Base-by-base conservation (phyloP, 2,113 vertebrate genomes). In the Setophaga coronata region DNA sequence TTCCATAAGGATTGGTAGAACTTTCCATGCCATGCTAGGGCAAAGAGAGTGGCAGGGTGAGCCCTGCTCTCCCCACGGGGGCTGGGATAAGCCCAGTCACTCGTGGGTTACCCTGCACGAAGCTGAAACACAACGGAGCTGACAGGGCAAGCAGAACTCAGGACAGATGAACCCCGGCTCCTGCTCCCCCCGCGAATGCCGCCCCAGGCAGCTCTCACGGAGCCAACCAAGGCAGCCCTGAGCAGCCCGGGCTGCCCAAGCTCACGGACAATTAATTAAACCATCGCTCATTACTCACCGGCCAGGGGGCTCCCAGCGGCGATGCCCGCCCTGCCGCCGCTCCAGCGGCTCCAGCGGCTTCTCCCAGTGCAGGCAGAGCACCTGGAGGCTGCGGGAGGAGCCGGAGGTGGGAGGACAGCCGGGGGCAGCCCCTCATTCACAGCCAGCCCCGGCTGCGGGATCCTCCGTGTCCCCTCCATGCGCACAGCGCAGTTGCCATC, bases 371-470 rank as follows among this genome's bases (percentile, higher is more conserved):
- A 6, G 13, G 19, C 72, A 2, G 14, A 69, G 94, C 76, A 95
- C 94, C 96, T 85, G 95, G 82, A 43, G 56, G 71, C 51, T 11
- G 83, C 83, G 9, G 87, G 96, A 90, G 97, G 96, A 94, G 95
- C 89, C 67, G 76, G 80, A 34, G 74, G n/a, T 67, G 72, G 33
- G 42, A 42, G 77, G 71, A 82, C 72, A 76, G 84, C 83, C 25
- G 51, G 53, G 71, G 77, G 86, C 95, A 82, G 90, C 93, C 92
- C 93, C 85, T 89, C 90, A 71, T 85, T 82, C 89, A 71, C 38
- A 58, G 6, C 24, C 73, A 60, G 92, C 56, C 89, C 82, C 12
- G 34, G 81, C 89, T 28, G 90, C 54, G 26, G 61, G 26, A 31
- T 28, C 13, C 76, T 60, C 45, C 28, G 60, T 13, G 67, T 16